Conservation (phyloP, 2,113 vertebrate genomes). For the Microcebus lehilahytsara region DNA sequence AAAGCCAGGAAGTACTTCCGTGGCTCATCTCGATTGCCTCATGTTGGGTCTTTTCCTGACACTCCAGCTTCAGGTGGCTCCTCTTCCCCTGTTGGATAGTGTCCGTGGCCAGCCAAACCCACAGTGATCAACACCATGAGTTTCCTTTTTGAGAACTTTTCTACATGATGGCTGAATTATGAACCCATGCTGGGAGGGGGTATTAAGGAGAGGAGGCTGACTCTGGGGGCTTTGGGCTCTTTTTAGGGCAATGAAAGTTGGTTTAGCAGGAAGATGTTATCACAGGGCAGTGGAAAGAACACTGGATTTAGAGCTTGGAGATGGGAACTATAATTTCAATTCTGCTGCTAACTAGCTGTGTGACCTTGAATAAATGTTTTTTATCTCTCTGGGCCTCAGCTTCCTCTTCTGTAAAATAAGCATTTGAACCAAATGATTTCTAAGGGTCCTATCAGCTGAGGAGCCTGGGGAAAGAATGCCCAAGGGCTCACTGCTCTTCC, state of each 20-base stretch:
- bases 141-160: background rate
- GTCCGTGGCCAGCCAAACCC: background rate
- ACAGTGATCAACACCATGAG: background rate
- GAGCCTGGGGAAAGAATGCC: background rate
- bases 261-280: background rate
- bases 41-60: background rate
- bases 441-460: background rate
- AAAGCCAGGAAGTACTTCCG: background rate
- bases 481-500: background rate
- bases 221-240: background rate
- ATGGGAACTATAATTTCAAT: background rate
- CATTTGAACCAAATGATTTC: conserved; percentile 22
- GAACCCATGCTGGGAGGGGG: background rate
- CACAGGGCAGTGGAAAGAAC: background rate
- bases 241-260: background rate
- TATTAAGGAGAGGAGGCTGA: background rate
- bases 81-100: background rate
- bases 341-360: conserved; percentile 32
- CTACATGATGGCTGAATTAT: background rate
- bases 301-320: background rate
- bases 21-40: background rate
- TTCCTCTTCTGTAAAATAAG: conserved; percentile 57
- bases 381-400: conserved; percentile 40
- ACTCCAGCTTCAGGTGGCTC: background rate
- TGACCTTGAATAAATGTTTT: conserved; percentile 20